Evolutionary conservation across 2,113 vertebrate genomes (phyloP).

Genomic region (Cnemophilus loriae): DNA sequence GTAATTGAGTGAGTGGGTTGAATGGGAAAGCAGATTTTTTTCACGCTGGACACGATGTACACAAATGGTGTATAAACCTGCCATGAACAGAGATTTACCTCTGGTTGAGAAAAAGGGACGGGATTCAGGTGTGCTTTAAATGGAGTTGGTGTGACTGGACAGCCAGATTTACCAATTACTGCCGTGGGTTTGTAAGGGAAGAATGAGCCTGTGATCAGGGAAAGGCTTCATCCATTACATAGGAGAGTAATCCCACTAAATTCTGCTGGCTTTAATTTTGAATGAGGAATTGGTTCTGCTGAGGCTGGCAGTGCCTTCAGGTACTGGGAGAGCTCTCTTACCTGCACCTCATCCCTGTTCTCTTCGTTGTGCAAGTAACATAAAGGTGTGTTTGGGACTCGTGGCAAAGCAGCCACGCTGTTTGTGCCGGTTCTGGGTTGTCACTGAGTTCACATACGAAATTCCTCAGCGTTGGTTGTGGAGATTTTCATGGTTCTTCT

Average conservation of each 20-base stretch:
- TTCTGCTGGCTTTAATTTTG: not conserved
- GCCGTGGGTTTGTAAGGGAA: not conserved
- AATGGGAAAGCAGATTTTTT: not conserved
- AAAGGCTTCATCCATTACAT: not conserved
- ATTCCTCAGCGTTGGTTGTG: not conserved
- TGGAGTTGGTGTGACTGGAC: not conserved
- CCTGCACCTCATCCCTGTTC: not conserved
- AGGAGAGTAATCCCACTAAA: not conserved
- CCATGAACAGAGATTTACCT: not conserved
- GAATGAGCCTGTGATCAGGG: not conserved
- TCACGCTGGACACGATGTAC: not conserved
- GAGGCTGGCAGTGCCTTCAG: not conserved
- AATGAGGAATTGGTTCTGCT: not conserved
- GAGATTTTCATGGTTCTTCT: not conserved
- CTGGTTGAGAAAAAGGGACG: not conserved
- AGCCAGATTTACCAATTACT: not conserved
- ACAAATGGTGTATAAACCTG: not conserved
- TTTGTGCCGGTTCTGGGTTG: not conserved
- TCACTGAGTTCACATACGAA: not conserved
- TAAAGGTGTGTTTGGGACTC: not conserved
- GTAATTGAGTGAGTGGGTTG: not conserved
- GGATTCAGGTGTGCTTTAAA: not conserved
- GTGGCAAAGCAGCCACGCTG: rapidly evolving
- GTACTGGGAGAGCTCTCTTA: not conserved
- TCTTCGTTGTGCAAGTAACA: not conserved